Conservation (phyloP, 1,140 invertebrate species). For the Drosophila nigrodunni region DNA sequence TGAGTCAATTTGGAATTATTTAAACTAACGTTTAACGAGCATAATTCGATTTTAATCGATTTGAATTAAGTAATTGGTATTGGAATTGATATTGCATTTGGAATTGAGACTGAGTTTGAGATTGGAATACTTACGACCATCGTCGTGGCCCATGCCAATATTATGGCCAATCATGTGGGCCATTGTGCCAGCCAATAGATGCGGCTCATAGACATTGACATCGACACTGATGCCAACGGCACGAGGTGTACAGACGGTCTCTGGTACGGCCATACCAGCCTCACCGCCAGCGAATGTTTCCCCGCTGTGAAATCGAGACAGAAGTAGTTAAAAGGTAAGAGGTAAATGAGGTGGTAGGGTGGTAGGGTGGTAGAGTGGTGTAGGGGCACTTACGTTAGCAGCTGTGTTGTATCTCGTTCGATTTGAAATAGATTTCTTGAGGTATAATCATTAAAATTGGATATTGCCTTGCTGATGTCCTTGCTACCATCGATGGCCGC, state of each 20-base stretch:
- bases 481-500: constrained; percentile 91
- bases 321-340: no score
- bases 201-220: constrained; percentile 96
- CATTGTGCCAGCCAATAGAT: constrained; percentile 96
- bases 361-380: no score
- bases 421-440: constrained; percentile 92
- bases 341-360: no score
- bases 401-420: constrained; percentile 94
- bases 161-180: constrained; percentile 99
- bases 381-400: constrained; percentile 92
- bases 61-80: no score
- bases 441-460: constrained; percentile 95
- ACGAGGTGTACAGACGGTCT: constrained; percentile 95
- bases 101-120: not conserved
- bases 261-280: constrained; percentile 95
- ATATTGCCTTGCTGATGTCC: constrained; percentile 93
- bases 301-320: constrained; percentile 87
- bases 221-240: constrained; percentile 96
- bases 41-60: no score
- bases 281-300: constrained; percentile 92
- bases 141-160: constrained; percentile 97
- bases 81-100: no score
- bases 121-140: constrained; percentile 88
- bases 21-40: no score
- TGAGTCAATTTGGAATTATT: no score